These are phyloP conservation scores for Oreocharis arfaki DNA, from an alignment of 2,113 vertebrate genomes.

Conservation along the genomic window DNA sequence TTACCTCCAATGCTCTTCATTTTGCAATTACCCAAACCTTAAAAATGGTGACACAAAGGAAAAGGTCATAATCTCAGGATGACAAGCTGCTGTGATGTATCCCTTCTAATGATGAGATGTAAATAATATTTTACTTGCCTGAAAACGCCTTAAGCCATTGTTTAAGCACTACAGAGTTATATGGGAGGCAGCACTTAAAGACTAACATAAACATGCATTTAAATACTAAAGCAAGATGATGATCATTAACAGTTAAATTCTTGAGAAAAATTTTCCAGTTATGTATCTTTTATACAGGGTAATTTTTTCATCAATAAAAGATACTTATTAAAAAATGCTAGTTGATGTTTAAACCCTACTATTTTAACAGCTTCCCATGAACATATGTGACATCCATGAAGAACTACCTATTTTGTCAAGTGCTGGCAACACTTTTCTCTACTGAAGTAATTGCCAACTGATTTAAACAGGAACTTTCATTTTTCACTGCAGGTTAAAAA, in stretches of 20 bases:
- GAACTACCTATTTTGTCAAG: neutral
- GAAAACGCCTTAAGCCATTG: neutral
- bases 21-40: neutral
- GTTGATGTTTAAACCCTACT: neutral
- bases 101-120: neutral
- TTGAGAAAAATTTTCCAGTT: neutral
- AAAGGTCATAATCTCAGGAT: neutral
- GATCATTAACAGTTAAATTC: neutral
- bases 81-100: neutral
- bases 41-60: neutral
- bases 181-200: neutral
- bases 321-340: neutral
- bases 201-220: neutral
- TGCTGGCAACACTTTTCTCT: neutral
- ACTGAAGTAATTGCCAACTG: neutral
- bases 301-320: neutral
- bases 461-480: neutral
- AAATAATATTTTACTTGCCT: neutral
- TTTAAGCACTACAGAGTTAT: neutral
- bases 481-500: neutral
- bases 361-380: neutral
- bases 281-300: neutral
- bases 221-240: neutral
- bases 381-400: neutral
- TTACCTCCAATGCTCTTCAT: neutral